phyloP scores from a whole-genome alignment of 2,888 invertebrate species.

The Acronicta alni region DNA sequence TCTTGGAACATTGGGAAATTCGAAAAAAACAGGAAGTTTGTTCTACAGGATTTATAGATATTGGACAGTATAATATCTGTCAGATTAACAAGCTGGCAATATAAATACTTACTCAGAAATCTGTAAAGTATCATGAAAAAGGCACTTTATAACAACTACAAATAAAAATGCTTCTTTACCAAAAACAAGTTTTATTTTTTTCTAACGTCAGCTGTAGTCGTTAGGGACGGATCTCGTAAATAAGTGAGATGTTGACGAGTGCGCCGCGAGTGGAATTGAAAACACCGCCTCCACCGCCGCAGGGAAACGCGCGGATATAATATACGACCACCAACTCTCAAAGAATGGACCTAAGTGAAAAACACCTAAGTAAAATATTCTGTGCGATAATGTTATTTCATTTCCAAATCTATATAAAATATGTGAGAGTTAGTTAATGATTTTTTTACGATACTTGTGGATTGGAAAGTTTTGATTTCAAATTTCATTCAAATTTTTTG shows the following conservation, averaged over 20 bases:
- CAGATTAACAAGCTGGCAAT: no score
- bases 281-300: slow-evolving; percentile 56
- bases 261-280: slow-evolving; percentile 77
- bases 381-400: not conserved
- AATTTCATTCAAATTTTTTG: no score
- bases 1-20: no score
- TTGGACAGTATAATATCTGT: no score
- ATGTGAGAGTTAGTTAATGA: not conserved
- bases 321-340: slow-evolving; percentile 38
- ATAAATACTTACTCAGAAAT: no score
- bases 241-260: slow-evolving; percentile 86
- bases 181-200: slow-evolving; percentile 22
- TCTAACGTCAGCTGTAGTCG: slow-evolving; percentile 69
- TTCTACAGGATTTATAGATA: no score
- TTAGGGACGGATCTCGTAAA: slow-evolving; percentile 81
- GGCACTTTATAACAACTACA: not conserved
- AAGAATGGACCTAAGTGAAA: slow-evolving; percentile 18
- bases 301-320: slow-evolving; percentile 32
- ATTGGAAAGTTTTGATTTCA: no score
- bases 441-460: not conserved
- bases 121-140: not conserved
- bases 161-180: not conserved
- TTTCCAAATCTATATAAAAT: no score
- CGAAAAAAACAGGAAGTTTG: no score
- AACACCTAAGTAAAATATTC: no score